A percentile compares a stretch with the other conserved stretches of the same genome.
phyloP scores from a whole-genome alignment of 2,797 vertebrate genomes.

The Cichlasoma orientale region DNA sequence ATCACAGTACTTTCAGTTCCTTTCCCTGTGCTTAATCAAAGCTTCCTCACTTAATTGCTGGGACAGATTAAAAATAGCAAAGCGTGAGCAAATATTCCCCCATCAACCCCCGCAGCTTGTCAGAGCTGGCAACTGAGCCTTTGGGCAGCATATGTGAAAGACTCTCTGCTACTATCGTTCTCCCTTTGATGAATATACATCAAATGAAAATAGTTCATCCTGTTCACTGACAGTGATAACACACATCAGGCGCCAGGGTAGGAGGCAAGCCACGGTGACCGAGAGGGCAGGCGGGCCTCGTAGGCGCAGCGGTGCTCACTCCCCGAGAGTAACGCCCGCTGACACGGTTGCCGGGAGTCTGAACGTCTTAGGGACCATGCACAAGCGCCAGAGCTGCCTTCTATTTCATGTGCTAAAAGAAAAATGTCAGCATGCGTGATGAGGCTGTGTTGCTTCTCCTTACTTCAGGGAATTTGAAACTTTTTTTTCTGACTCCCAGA shows the following conservation, averaged over 20 bases:
- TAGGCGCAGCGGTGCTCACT: slow-evolving; percentile 33
- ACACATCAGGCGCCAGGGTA: slow-evolving; percentile 23
- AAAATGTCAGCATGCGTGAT: slow-evolving; percentile 61
- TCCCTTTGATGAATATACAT: slow-evolving; percentile 53
- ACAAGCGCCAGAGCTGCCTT: slow-evolving; percentile 15
- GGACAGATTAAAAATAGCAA: slow-evolving; percentile 64
- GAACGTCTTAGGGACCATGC: slow-evolving; percentile 25
- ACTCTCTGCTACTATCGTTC: slow-evolving; percentile 54
- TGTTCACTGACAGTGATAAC: slow-evolving; percentile 23
- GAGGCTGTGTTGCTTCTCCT: slow-evolving; percentile 17
- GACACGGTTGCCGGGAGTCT: slow-evolving; percentile 55
- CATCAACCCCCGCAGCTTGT: slow-evolving; percentile 53
- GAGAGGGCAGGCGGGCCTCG: slow-evolving; percentile 11
- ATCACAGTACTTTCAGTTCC: slow-evolving; percentile 30
- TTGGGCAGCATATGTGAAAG: slow-evolving; percentile 60
- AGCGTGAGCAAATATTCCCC: slow-evolving; percentile 25
- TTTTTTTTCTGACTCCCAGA: slow-evolving; percentile 1
- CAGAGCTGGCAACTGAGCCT: slow-evolving; percentile 51
- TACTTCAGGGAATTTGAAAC: slow-evolving; percentile 6
- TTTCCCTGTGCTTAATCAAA: slow-evolving; percentile 47
- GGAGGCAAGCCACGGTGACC: slow-evolving; percentile 7
- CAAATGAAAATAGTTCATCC: slow-evolving; percentile 46
- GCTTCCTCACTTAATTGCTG: slow-evolving; percentile 58
- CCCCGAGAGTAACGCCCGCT: slow-evolving; percentile 58
- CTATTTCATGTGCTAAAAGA: slow-evolving; percentile 44